phyloP scores from a whole-genome alignment of 2,797 vertebrate species.

The Amazona ochrocephala region DNA sequence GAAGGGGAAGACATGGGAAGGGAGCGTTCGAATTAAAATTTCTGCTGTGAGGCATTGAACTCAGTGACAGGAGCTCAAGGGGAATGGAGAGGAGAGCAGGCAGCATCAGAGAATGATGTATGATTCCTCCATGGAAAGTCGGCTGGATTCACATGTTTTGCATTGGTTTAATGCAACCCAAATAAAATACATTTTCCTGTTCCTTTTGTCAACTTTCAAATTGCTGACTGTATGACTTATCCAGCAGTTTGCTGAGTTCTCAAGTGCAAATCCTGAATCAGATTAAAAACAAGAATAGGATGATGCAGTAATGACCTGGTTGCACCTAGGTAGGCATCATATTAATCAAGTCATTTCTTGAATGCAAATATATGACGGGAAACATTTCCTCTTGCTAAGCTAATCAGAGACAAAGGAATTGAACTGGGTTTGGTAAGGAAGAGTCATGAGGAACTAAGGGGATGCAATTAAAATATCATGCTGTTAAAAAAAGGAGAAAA shows the following conservation, averaged over 20 bases:
- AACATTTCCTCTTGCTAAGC: conserved; percentile 14
- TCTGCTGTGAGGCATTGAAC: neutral
- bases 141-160: neutral
- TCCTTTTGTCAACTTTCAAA: neutral
- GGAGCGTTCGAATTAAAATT: neutral
- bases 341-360: neutral
- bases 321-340: conserved; percentile 24
- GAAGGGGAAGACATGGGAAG: neutral
- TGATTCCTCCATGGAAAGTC: neutral
- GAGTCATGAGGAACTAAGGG: neutral
- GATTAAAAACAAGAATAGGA: neutral
- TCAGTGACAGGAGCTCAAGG: neutral
- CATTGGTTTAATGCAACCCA: neutral
- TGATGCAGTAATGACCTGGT: conserved; percentile 14
- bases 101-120: neutral
- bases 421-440: neutral
- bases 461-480: neutral
- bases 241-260: neutral
- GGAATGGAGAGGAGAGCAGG: neutral
- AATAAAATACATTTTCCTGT: neutral
- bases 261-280: neutral
- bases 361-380: neutral
- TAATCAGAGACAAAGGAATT: neutral
- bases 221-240: neutral
- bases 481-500: neutral